Conservation (phyloP, 2,797 vertebrate species). For the Todus mexicanus region DNA sequence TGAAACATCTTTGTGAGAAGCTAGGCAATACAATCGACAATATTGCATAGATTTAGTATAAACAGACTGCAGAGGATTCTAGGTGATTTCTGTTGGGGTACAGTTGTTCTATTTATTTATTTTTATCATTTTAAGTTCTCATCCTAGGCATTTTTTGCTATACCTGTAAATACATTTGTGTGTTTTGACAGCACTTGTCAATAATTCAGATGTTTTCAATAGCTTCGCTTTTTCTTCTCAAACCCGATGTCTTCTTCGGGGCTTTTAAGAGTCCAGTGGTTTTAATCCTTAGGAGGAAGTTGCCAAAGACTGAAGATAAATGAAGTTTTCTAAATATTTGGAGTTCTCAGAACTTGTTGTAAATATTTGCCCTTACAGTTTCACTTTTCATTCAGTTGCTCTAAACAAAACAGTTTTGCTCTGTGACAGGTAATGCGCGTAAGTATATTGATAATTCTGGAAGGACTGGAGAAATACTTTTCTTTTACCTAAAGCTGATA, state of each 20-base stretch:
- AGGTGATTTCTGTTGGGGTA: neutral
- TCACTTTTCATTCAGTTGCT: neutral
- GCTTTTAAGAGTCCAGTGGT: neutral
- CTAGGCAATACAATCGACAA: neutral
- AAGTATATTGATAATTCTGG: neutral
- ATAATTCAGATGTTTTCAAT: neutral
- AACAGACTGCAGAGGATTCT: neutral
- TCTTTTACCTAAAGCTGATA: neutral
- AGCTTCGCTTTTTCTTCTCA: neutral
- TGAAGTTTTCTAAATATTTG: neutral
- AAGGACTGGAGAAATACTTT: neutral
- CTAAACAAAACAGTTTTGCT: neutral
- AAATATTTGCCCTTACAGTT: neutral
- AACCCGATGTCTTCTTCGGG: rapidly evolving
- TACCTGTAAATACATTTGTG: rapidly evolving
- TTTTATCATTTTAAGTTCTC: neutral
- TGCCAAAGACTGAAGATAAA: neutral
- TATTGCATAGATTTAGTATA: neutral
- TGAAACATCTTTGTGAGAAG: neutral
- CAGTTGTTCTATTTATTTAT: neutral
- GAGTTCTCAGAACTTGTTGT: neutral
- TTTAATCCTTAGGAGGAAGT: neutral
- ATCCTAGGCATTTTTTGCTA: neutral
- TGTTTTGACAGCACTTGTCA: neutral
- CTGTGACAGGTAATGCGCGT: neutral